A percentile compares a stretch with the other conserved stretches of the same genome.
These are phyloP conservation scores for Labia minor DNA, from an alignment of 2,888 invertebrate genomes.

Conservation along the genomic window DNA sequence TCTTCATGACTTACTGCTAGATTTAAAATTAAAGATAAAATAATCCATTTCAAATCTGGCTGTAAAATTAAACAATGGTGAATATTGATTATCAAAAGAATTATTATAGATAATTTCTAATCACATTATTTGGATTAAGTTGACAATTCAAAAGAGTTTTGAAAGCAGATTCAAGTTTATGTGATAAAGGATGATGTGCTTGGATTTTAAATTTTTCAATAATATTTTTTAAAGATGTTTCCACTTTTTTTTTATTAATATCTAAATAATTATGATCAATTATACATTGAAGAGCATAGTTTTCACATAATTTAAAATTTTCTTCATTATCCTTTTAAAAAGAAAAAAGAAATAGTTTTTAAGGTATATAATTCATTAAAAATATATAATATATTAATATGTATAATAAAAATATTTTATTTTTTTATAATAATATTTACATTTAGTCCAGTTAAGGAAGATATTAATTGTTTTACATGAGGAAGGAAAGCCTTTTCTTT, in stretches of 20 bases:
- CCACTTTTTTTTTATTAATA: not conserved
- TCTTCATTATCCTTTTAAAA: slow-evolving; percentile 34
- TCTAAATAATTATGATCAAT: slow-evolving; percentile 38
- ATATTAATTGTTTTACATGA: not conserved
- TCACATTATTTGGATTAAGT: not conserved
- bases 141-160: not conserved
- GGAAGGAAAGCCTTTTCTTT: not conserved
- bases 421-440: not conserved
- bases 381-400: not conserved
- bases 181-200: not conserved
- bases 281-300: slow-evolving; percentile 37
- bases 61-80: not conserved
- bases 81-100: too few species aligned
- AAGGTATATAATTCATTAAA: too few species aligned
- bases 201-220: not conserved
- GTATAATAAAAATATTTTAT: not conserved
- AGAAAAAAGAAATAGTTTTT: too few species aligned
- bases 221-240: not conserved
- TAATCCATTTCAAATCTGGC: not conserved
- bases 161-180: not conserved
- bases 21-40: not conserved
- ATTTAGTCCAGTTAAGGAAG: not conserved
- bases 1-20: not conserved
- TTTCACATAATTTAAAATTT: slow-evolving; percentile 36
- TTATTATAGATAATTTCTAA: not conserved